These are phyloP conservation scores for Rhinopomastus cyanomelas DNA, from an alignment of 2,113 vertebrate genomes.

Conservation along the genomic window DNA sequence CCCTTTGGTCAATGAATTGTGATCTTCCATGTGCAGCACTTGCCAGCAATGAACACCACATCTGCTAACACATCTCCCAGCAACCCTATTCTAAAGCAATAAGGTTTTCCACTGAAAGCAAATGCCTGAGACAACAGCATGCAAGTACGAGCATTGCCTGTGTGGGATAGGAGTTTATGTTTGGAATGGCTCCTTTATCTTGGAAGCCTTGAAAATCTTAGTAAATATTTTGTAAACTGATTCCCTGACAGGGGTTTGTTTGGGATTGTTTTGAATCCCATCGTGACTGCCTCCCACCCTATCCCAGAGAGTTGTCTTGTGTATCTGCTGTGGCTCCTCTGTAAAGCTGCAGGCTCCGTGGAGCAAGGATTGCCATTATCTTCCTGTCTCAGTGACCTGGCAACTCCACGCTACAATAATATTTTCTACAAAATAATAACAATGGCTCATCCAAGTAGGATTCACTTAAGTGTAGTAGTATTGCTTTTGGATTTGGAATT, in stretches of 20 bases:
- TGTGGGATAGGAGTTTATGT: background rate
- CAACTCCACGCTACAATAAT: background rate
- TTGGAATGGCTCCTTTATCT: slow-evolving; percentile 5
- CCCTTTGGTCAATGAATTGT: background rate
- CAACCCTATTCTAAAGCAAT: background rate
- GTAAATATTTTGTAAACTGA: slow-evolving; percentile 23
- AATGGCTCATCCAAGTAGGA: background rate
- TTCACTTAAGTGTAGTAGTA: slow-evolving; percentile 5
- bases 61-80: background rate
- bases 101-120: background rate
- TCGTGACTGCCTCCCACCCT: background rate
- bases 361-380: background rate
- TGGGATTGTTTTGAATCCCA: background rate
- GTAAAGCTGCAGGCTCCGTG: background rate
- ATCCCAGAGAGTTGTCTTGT: background rate
- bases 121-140: background rate
- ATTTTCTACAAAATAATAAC: background rate
- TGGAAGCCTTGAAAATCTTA: slow-evolving; percentile 33
- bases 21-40: background rate
- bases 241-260: background rate
- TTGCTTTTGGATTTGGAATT: slow-evolving; percentile 16
- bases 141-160: background rate
- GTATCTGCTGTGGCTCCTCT: background rate
- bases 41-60: background rate
- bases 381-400: background rate